A percentile compares a stretch with the other conserved stretches of the same genome.
Conservation (phyloP, 2,888 invertebrate genomes). For the Resseliella maxima region DNA sequence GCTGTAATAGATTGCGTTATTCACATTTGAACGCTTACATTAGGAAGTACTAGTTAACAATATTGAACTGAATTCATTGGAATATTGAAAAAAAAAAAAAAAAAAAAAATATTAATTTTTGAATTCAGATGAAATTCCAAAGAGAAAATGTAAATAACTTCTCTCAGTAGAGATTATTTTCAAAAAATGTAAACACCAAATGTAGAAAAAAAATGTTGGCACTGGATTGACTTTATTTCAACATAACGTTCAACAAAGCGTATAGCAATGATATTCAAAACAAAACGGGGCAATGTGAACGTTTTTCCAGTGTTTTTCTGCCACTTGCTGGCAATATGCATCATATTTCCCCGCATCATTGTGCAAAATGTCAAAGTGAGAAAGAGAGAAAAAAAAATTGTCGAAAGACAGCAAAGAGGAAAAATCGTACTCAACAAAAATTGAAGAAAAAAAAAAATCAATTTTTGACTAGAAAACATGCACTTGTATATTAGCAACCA, state of each 20-base stretch:
- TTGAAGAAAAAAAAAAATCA: slow-evolving; percentile 36
- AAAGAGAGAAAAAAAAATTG: not conserved
- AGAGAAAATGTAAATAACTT: no score
- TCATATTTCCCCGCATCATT: not conserved
- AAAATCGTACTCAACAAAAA: slow-evolving; percentile 23
- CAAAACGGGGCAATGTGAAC: not conserved
- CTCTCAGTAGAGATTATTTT: no score
- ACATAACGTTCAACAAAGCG: not conserved
- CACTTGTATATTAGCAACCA: not conserved
- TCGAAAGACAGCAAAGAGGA: not conserved
- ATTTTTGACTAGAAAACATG: slow-evolving; percentile 11
- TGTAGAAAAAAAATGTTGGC: no score
- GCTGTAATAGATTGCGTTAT: not conserved
- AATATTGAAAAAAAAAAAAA: no score
- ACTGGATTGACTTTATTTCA: no score
- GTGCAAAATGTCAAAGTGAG: slow-evolving; percentile 46
- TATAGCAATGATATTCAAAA: not conserved
- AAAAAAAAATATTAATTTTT: no score
- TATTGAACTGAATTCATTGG: not conserved
- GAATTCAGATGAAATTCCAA: no score
- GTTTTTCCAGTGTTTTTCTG: not conserved
- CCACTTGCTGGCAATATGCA: slow-evolving; percentile 30
- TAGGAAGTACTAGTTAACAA: not conserved
- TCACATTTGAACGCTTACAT: not conserved
- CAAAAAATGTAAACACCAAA: no score